Percentiles rank a stretch among this genome's conserved stretches.
Conservation (phyloP, 1,140 invertebrate genomes). For the Lucilia sericata region DNA sequence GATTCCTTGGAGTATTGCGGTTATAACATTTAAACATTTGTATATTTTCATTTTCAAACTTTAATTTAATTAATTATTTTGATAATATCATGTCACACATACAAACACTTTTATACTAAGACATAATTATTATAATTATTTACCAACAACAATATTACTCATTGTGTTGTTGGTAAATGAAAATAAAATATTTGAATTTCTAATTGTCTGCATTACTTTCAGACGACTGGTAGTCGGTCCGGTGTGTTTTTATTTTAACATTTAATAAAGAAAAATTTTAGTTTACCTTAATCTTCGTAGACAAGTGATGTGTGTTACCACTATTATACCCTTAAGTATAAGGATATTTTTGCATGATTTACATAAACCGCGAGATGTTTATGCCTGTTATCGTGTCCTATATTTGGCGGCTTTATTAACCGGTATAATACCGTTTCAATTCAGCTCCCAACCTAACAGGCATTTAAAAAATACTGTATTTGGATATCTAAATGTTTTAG, state of each 20-base stretch:
- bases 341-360: slow-evolving; percentile 26
- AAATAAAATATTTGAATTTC: no score
- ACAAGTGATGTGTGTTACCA: neutral
- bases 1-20: neutral
- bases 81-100: neutral
- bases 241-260: no score
- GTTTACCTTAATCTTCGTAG: neutral
- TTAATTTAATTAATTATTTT: slow-evolving; percentile 6
- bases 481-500: neutral
- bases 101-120: neutral
- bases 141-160: no score
- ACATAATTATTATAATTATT: neutral
- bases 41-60: neutral
- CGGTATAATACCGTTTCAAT: slow-evolving; percentile 3
- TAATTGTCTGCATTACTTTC: no score
- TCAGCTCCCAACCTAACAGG: neutral
- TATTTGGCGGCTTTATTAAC: slow-evolving; percentile 26
- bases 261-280: neutral
- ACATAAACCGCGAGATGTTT: slow-evolving; percentile 22
- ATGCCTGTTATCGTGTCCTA: slow-evolving; percentile 44
- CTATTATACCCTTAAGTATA: neutral
- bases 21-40: neutral
- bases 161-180: no score
- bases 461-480: slow-evolving; percentile 27
- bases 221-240: no score